Base-by-base conservation (phyloP, 2,888 invertebrate species). In the Cyrtodaria siliqua region DNA sequence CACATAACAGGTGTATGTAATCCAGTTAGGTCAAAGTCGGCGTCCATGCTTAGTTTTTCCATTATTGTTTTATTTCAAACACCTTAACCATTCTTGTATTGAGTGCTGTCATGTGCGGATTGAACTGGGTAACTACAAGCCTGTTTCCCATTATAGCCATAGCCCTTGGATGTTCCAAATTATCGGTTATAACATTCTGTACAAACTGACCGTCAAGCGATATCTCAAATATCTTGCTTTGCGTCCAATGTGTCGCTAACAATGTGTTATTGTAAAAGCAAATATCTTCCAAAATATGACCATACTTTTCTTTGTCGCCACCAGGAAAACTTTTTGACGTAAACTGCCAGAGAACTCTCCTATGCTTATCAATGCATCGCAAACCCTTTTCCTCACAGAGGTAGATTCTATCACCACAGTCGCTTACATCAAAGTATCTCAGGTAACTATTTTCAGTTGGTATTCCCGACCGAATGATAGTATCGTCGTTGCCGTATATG, bases 351-450 rank as follows among this genome's bases (percentile, higher is more conserved):
- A 50, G 26, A 9, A 50, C 33, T n/a, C 64, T 42, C 16, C 69
- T 63, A 6, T 47, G 16, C 3, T 9, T 42, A 16, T 49, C 16
- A 16, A 75, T 47, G 33, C 75, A 75, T 14, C 52, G 38, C 3
- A 75, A 49, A 3, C 69, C 69, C 6, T 33, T 52, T 3, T 29
- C 33, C 20, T 53, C 49, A 44, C 64, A 68, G 12, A 75, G 12
- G 53, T 59, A 75, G 2, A 75, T 40, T 0, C 29, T 23, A 8
- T 0, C 8, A 20, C 56, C 75, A 20, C 64, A 44, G 24, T 69
- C 64, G 33, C 64, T 75, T 12, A 75, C 75, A 50, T 74, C 74
- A 57, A 63, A 74, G 38, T 74, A 62, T 16, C 75, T 68, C 2
- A 75, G 49, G 18, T 69, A 75, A 0, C 75, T 69, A 8, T 9